Base-by-base conservation (phyloP, 2,113 vertebrate genomes). In the Chaenocephalus aceratus region DNA sequence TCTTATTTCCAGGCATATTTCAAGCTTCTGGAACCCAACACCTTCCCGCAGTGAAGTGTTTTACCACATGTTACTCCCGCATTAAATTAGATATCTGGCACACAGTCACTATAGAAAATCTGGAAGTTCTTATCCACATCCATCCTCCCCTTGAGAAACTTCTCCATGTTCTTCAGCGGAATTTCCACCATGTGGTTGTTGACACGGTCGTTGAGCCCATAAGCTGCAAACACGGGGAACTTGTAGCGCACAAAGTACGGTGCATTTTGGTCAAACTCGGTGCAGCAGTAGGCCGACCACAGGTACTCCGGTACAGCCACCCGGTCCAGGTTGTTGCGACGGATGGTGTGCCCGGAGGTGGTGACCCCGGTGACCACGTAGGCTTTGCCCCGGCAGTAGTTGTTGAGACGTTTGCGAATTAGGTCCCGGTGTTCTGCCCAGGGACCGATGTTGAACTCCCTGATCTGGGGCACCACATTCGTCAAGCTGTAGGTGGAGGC, bases 351-450 rank as follows among this genome's bases (percentile, higher is more conserved):
- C 6, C 94, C 94, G 0, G 94, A 91, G 18, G 85, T 92, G 56
- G 93, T 95, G 23, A 93, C 65, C 6, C 93, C 91, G 0, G 89
- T 92, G 72, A 94, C 73, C n/a, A 95, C 49, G 6, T 88, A 92
- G 77, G 90, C 93, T 45, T 86, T 89, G 2, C 93, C 92, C 0
- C 88, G 77, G 71, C 93, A 95, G 74, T 89, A 94, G 86, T 94
- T 95, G 87, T 95, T 95, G 56, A 95, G 92, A 16, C 92, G 89
- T 54, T 92, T 91, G 60, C 91, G 92, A 52, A 92, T 65, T 15
- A 87, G n/a, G n/a, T 94, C 89, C 79, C 90, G 92, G 0, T 96
- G 94, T 72, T 92, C 88, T 0, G 93, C 91, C 95, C 96, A 96
- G 57, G 94, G 84, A 0, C 95, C 95, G 0, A 85, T 1, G 0